Evolutionary conservation across 2,113 vertebrate genomes (phyloP), one percentile per base, ranked within the genome.

Genomic region (Brachyhypopomus occidentalis): DNA sequence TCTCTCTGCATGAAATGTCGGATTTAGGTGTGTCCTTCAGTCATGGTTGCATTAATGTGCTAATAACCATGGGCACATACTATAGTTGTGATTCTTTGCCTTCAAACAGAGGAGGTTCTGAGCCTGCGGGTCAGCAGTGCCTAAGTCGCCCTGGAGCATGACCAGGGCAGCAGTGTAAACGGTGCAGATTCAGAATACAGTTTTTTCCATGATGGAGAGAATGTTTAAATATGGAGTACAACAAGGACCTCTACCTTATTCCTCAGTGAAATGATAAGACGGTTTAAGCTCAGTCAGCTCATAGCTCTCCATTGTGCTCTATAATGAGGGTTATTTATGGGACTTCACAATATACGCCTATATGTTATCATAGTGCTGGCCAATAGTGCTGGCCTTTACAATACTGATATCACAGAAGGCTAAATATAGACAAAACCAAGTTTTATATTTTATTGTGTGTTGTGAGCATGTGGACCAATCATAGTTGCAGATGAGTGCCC

Each of bases 11-110:
- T 38, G 14, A 45, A 63, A 45, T 48, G 41, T 23, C 34, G 62
- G 60, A n/a, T 25, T 77, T 19, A 16, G 62, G 27, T 16, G 7
- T 64, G 22, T 52, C 17, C 30, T 77, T 77, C 23, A 64, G 19
- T 67, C 45, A 34, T 55, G 19, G 62, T 55, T 67, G 41, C 62
- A 77, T 77, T 77, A 66, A 77, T 77, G 75, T 77, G 75, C 75
- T 66, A 77, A 77, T 66, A 23, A 41, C 64, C 62, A 4, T 27
- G 19, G 62, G 30, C 30, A 30, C 30, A 30, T 30, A 3, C 30
- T 30, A 30, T 30, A 30, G 30, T 30, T 1, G 30, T 30, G 30
- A 30, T 30, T 30, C 14, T 56, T 78, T 67, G 76, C 75, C 52
- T 77, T 34, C 41, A 55, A 77, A 67, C 66, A 17, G 45, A 34